Evolutionary conservation across 2,888 invertebrate genomes (phyloP).

Genomic region (Microplitis deprimator): DNA sequence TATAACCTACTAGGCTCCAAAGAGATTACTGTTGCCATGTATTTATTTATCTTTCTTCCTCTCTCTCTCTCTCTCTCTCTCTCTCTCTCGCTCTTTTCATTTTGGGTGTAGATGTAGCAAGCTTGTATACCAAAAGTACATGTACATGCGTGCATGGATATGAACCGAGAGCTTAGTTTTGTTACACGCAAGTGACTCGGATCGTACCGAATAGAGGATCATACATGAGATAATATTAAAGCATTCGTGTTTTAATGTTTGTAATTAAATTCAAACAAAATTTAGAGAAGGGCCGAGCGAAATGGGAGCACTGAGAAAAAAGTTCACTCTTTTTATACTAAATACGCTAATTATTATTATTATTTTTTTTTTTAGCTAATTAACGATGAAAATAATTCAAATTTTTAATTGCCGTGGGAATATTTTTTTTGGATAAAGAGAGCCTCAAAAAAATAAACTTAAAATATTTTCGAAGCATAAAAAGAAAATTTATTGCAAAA

Average conservation of each 20-base stretch:
- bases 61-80: conserved; percentile 9
- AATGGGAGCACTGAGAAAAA: too few species aligned
- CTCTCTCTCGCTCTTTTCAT: conserved; percentile 10
- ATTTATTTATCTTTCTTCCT: conserved; percentile 19
- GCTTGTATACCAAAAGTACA: conserved; percentile 9
- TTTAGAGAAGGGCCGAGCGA: neutral
- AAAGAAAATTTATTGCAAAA: too few species aligned
- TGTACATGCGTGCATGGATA: neutral
- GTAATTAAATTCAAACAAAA: conserved; percentile 13
- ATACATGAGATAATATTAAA: conserved; percentile 8
- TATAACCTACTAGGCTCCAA: conserved; percentile 36
- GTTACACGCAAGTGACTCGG: neutral
- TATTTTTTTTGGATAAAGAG: too few species aligned
- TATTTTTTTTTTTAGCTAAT: too few species aligned
- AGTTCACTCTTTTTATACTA: too few species aligned
- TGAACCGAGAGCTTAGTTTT: neutral
- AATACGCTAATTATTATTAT: too few species aligned
- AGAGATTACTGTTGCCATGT: conserved; percentile 45
- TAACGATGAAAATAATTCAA: too few species aligned
- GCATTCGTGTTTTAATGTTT: neutral
- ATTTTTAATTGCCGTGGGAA: too few species aligned
- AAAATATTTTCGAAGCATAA: too few species aligned
- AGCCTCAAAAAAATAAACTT: too few species aligned
- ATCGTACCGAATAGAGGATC: neutral
- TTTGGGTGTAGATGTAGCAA: neutral